Evolutionary conservation across 2,797 vertebrate genomes (phyloP).

Genomic region (Megalops cyprinoides): DNA sequence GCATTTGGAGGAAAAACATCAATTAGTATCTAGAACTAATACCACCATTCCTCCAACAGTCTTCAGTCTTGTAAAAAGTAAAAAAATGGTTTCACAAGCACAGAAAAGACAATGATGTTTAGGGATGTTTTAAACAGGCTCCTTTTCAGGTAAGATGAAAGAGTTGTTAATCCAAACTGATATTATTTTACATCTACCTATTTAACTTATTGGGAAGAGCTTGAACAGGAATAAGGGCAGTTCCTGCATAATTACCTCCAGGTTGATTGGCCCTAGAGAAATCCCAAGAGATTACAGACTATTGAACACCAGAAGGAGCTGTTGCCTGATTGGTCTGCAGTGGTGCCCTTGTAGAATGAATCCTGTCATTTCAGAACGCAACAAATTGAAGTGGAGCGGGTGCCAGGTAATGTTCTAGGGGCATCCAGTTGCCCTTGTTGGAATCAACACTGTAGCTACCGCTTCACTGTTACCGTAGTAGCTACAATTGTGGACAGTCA

Average conservation of each 20-base stretch:
- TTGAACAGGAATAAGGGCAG: constrained; percentile 59
- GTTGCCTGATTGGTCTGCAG: constrained; percentile 28
- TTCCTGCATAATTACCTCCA: constrained; percentile 44
- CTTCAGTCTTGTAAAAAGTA: constrained; percentile 18
- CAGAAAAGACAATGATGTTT: constrained; percentile 33
- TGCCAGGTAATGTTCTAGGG: constrained; percentile 47
- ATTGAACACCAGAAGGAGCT: constrained; percentile 37
- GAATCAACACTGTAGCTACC: constrained; percentile 23
- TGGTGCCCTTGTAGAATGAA: constrained; percentile 45
- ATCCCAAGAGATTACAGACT: constrained; percentile 16
- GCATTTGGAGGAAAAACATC: constrained; percentile 38
- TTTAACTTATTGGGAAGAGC: constrained; percentile 77
- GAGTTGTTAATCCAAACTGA: neutral
- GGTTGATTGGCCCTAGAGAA: constrained; percentile 38
- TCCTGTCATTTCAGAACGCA: constrained; percentile 26
- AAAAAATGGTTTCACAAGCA: neutral
- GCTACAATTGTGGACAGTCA: constrained; percentile 30
- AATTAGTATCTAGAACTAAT: constrained; percentile 22
- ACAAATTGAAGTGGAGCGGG: neutral
- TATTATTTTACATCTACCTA: constrained; percentile 63
- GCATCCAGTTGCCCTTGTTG: constrained; percentile 13
- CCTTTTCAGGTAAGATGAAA: constrained; percentile 31
- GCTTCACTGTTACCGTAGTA: constrained; percentile 5
- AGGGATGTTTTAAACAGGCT: constrained; percentile 43
- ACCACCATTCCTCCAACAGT: constrained; percentile 34